These are phyloP conservation scores for Epinephelus awoara DNA, from an alignment of 2,797 vertebrate species.

Conservation along the genomic window DNA sequence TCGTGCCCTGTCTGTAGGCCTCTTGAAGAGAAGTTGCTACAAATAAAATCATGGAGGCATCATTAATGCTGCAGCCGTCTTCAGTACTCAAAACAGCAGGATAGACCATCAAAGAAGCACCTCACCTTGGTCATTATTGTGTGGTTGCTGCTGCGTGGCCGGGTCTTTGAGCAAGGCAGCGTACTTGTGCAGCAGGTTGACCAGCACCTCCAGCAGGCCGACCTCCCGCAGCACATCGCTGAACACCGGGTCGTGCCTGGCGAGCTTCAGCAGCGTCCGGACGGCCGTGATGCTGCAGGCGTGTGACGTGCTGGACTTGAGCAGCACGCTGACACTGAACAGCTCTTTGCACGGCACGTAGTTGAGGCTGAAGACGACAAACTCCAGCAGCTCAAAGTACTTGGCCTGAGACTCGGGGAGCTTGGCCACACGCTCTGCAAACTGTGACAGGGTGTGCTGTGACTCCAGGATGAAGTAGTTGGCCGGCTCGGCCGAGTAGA, in stretches of 20 bases:
- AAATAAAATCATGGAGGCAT: neutral
- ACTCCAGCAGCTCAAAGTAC: conserved; percentile 98
- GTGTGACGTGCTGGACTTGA: conserved; percentile 94
- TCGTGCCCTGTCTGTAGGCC: neutral
- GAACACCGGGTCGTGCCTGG: conserved; percentile 95
- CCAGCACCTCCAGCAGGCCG: conserved; percentile 97
- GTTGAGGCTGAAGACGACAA: conserved; percentile 97
- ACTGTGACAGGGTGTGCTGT: conserved; percentile 96
- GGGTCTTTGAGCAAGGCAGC: conserved; percentile 97
- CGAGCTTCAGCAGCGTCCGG: conserved; percentile 93
- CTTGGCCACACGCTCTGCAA: conserved; percentile 94
- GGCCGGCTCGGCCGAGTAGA: conserved; percentile 93
- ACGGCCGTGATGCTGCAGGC: conserved; percentile 95
- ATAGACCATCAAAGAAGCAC: neutral
- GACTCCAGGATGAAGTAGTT: conserved; percentile 99
- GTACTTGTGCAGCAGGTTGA: conserved; percentile 98
- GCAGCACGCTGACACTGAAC: conserved; percentile 96
- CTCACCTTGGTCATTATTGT: conserved; percentile 91
- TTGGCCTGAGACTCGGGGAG: conserved; percentile 94
- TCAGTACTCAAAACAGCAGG: neutral
- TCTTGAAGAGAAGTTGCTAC: neutral
- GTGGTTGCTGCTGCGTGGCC: conserved; percentile 82
- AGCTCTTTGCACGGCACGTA: conserved; percentile 99
- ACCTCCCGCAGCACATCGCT: conserved; percentile 98
- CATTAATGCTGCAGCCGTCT: neutral